phyloP scores from a whole-genome alignment of 2,113 vertebrate species.

The Crotalus helleri region DNA sequence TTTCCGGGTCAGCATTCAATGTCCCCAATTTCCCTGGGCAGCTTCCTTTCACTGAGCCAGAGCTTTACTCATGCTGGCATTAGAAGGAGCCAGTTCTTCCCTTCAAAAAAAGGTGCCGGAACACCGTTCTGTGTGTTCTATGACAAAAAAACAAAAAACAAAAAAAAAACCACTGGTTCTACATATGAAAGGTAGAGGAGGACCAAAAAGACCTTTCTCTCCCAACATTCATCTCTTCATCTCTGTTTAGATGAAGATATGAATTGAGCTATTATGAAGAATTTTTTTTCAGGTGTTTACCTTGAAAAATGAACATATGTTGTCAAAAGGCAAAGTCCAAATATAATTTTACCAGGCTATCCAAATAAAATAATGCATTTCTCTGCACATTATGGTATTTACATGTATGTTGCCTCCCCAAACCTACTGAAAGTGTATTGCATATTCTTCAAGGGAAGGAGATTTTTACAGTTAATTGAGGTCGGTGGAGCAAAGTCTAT shows the following conservation, averaged over 20 bases:
- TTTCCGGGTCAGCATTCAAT: no score
- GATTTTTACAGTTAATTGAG: not conserved
- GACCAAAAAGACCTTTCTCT: not conserved
- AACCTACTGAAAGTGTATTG: not conserved
- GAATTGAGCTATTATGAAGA: not conserved
- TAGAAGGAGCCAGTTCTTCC: no score
- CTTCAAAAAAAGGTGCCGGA: no score
- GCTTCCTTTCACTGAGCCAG: no score
- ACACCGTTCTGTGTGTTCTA: no score
- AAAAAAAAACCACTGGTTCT: no score
- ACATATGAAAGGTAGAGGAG: not conserved
- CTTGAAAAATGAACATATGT: not conserved
- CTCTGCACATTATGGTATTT: not conserved
- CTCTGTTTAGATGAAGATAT: not conserved
- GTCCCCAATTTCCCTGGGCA: no score
- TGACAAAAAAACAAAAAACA: no score
- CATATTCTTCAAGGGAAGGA: not conserved
- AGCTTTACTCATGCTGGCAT: no score
- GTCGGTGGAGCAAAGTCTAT: not conserved
- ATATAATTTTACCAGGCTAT: not conserved
- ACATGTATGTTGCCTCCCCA: not conserved
- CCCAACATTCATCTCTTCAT: not conserved
- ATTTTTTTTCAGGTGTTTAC: not conserved
- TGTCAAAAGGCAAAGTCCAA: not conserved
- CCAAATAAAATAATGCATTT: not conserved